Evolutionary conservation across 2,888 invertebrate genomes (phyloP).

Genomic region (Dicyrtomina minuta): DNA sequence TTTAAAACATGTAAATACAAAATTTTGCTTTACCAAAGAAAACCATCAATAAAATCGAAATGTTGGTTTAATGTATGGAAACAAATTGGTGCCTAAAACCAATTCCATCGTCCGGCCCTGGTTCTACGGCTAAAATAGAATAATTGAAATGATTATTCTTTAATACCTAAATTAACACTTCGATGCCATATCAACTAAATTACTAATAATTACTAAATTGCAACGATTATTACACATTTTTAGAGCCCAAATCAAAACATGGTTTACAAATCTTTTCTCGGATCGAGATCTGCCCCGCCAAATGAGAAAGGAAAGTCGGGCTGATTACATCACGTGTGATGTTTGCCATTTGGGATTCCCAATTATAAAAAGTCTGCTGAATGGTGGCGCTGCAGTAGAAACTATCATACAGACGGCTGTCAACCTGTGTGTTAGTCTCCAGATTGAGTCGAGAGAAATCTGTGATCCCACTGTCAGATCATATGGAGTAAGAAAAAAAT

Average conservation of each 20-base stretch:
- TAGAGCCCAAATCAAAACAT: conserved; percentile 1
- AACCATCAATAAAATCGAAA: too few species aligned
- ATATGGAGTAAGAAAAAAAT: conserved; percentile 46
- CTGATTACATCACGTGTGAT: background rate
- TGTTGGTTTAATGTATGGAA: too few species aligned
- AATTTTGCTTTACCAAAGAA: too few species aligned
- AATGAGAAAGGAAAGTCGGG: background rate
- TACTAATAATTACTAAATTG: too few species aligned
- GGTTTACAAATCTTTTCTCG: background rate
- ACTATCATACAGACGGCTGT: conserved; percentile 27
- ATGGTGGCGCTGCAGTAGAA: background rate
- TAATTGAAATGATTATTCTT: too few species aligned
- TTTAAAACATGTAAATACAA: too few species aligned
- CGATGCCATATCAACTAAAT: too few species aligned
- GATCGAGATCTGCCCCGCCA: background rate
- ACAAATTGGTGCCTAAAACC: too few species aligned
- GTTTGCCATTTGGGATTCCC: background rate
- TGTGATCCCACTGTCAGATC: conserved; percentile 41
- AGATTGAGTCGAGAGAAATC: conserved; percentile 38
- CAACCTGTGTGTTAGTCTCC: conserved; percentile 24
- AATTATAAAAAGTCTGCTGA: background rate
- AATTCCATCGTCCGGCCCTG: too few species aligned
- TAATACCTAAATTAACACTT: too few species aligned
- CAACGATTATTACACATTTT: background rate
- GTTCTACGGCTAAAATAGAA: too few species aligned